Evolutionary conservation across 2,797 vertebrate genomes (phyloP).

Genomic region (Eupleurogrammus muticus): DNA sequence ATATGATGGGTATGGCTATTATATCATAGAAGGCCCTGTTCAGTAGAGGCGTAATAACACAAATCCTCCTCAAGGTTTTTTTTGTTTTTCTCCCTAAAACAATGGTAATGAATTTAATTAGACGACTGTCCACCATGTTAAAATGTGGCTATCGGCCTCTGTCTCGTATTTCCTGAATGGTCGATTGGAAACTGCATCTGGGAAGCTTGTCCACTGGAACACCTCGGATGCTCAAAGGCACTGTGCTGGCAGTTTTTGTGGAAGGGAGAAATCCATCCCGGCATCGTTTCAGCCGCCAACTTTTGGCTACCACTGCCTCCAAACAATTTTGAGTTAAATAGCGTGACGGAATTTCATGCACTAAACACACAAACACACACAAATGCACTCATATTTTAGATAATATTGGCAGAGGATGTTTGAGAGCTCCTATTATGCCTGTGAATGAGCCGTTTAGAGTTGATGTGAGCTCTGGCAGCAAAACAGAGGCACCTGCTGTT

Average conservation of each 20-base stretch:
- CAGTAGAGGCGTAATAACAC: neutral
- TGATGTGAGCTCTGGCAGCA: slow-evolving; percentile 69
- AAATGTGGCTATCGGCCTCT: neutral
- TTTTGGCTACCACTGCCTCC: slow-evolving; percentile 42
- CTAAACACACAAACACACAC: slow-evolving; percentile 43
- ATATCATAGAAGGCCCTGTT: neutral
- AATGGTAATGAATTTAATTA: neutral
- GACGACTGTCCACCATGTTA: neutral
- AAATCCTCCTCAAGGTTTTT: neutral
- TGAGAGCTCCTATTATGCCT: slow-evolving; percentile 73
- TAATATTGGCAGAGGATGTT: slow-evolving; percentile 67
- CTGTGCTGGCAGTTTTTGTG: slow-evolving; percentile 6
- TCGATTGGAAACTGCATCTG: slow-evolving; percentile 8
- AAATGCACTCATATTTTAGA: slow-evolving; percentile 52
- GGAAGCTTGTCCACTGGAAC: neutral
- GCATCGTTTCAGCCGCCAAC: slow-evolving; percentile 18
- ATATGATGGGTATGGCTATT: slow-evolving; percentile 12
- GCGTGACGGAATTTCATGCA: slow-evolving; percentile 36
- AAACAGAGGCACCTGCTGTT: slow-evolving; percentile 67
- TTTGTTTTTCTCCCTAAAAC: neutral
- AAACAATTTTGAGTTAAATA: slow-evolving; percentile 51
- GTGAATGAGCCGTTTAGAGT: slow-evolving; percentile 74
- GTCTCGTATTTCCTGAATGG: neutral
- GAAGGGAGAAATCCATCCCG: slow-evolving; percentile 13
- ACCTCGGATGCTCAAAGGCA: neutral